Percentiles rank a stretch among this genome's conserved stretches.
phyloP scores from a whole-genome alignment of 2,888 invertebrate species.

The Dexiosoma caninum region DNA sequence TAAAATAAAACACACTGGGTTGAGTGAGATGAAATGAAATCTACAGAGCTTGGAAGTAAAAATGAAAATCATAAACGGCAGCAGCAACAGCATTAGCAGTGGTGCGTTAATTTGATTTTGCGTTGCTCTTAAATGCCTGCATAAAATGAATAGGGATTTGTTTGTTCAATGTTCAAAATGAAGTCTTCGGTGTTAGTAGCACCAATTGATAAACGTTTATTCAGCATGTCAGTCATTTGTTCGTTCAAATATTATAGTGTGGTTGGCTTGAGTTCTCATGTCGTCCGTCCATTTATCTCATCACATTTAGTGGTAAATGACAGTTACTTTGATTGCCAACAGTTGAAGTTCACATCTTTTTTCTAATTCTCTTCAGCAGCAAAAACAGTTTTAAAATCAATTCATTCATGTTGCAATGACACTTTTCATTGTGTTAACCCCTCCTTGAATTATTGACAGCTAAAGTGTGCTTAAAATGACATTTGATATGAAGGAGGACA shows the following conservation, averaged over 20 bases:
- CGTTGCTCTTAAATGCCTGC: constrained; percentile 54
- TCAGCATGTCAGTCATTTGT: constrained; percentile 43
- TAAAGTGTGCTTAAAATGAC: constrained; percentile 60
- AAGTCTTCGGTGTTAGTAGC: constrained; percentile 51
- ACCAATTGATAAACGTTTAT: constrained; percentile 52
- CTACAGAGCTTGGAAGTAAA: constrained; percentile 30
- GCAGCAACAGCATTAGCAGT: constrained; percentile 42
- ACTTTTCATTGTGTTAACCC: constrained; percentile 50
- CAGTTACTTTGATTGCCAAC: constrained; percentile 59
- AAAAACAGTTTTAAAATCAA: constrained; percentile 57
- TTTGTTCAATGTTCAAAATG: constrained; percentile 34
- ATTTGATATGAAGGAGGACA: constrained; percentile 46
- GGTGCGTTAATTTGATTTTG: constrained; percentile 59
- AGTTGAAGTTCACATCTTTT: constrained; percentile 16
- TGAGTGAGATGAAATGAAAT: constrained; percentile 1
- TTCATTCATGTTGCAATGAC: constrained; percentile 54
- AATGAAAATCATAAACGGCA: constrained; percentile 49
- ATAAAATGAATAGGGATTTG: constrained; percentile 48
- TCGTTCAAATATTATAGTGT: constrained; percentile 38
- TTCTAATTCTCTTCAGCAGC: not conserved
- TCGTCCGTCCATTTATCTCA: constrained; percentile 22
- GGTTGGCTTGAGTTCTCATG: constrained; percentile 7
- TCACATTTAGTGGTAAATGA: constrained; percentile 57
- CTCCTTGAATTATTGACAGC: constrained; percentile 60
- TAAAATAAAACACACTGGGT: constrained; percentile 15